Conservation (phyloP, 2,113 vertebrate genomes). For the Petroica traversi region DNA sequence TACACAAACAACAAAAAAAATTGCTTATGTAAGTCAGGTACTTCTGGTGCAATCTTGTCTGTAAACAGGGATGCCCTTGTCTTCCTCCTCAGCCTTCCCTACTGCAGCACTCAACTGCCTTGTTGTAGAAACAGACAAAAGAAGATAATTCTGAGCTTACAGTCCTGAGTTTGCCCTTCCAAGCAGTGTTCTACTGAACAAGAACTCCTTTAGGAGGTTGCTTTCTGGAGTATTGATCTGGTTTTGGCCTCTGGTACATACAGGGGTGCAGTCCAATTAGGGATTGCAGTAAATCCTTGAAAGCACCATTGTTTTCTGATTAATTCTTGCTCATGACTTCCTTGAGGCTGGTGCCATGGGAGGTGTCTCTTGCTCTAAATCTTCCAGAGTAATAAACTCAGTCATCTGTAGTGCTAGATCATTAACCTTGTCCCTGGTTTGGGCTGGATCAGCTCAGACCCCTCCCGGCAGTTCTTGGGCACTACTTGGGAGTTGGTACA, state of each 20-base stretch:
- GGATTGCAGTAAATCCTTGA: neutral
- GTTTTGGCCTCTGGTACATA: neutral
- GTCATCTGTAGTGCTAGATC: neutral
- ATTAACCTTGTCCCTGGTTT: neutral
- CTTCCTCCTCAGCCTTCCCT: neutral
- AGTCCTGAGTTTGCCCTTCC: neutral
- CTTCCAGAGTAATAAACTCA: neutral
- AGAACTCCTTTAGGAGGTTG: neutral
- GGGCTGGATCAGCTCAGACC: neutral
- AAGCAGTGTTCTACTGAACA: neutral
- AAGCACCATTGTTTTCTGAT: neutral
- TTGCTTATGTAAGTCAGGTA: neutral
- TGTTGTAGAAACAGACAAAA: neutral
- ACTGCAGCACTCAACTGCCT: neutral
- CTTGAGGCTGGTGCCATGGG: neutral
- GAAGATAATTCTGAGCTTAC: neutral
- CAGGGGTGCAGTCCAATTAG: neutral
- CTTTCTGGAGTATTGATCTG: neutral
- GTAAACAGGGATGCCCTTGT: constrained; percentile 15
- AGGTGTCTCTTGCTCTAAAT: neutral
- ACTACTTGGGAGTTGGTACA: neutral
- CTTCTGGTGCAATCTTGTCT: neutral
- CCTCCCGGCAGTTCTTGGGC: neutral
- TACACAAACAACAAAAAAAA: constrained; percentile 14
- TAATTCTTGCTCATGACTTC: neutral